Conservation (phyloP, 2,888 invertebrate species). For the Encarsia formosa region DNA sequence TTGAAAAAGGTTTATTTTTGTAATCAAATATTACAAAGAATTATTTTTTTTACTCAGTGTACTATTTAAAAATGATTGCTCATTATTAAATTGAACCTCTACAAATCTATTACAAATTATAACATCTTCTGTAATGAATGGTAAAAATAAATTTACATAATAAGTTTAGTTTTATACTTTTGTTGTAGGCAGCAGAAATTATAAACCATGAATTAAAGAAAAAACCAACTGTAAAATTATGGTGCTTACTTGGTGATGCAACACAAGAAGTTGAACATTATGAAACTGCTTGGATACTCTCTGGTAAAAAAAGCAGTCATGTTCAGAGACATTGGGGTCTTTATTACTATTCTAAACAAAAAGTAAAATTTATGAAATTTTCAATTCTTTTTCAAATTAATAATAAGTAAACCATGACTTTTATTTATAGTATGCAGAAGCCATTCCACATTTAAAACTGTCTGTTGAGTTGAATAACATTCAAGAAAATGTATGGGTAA, state of each 20-base stretch:
- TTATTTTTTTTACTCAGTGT: no score
- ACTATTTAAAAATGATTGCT: no score
- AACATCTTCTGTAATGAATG: background rate
- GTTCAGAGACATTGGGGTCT: constrained; percentile 88
- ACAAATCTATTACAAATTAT: background rate
- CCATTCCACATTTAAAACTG: constrained; percentile 75
- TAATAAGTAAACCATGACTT: background rate
- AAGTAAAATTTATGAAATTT: constrained; percentile 40
- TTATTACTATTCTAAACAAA: constrained; percentile 67
- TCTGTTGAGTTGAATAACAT: constrained; percentile 83
- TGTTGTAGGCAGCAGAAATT: constrained; percentile 71
- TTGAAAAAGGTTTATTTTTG: no score
- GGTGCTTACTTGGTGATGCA: constrained; percentile 89
- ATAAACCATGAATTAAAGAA: constrained; percentile 75
- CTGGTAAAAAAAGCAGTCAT: constrained; percentile 72
- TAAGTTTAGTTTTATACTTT: background rate
- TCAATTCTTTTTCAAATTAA: background rate
- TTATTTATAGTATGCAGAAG: constrained; percentile 63
- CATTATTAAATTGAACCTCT: no score
- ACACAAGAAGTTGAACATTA: constrained; percentile 75
- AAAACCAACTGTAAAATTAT: constrained; percentile 78
- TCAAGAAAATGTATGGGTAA: constrained; percentile 82
- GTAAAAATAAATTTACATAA: background rate
- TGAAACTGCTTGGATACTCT: constrained; percentile 88
- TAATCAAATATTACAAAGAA: no score